Evolutionary conservation across 2,113 vertebrate species (phyloP), one percentile per base, ranked within the genome.

Genomic region (Platycercus adscitus): DNA sequence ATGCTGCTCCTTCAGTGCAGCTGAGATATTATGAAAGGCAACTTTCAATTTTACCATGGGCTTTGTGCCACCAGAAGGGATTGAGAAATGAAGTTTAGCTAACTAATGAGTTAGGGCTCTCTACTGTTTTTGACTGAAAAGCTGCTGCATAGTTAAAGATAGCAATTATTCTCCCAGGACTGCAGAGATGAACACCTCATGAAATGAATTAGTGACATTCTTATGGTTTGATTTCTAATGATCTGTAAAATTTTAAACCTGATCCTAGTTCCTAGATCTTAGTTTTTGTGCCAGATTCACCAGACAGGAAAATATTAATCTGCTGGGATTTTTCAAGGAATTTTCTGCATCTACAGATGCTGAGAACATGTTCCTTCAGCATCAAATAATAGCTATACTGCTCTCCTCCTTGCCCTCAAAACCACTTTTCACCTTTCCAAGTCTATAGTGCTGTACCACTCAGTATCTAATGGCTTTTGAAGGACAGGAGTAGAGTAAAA

Each of bases 281-380:
- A 26, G 35, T 58, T 90, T 92, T 77, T 65, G 20, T 89, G 93
- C 93, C 96, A 95, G 89, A 95, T 82, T 85, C 81, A 91, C 49
- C 75, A 96, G 90, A 95, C 82, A 92, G 90, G 80, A 96, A 97
- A 93, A 91, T 92, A 96, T 91, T 96, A 94, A 94, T 95, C 90
- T 92, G 52, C 52, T 87, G 93, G 81, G 91, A 95, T 72, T 96
- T 95, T 93, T 84, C 90, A 92, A 92, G 69, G 80, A 93, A 96
- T 91, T 91, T 91, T 81, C 71, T 94, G 25, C 37, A 91, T 89
- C 86, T 73, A 92, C 43, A 46, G 89, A 93, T 64, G 69, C 37
- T 49, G 50, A 64, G 70, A 86, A 72, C 60, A 84, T 46, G 35
- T 65, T 92, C 65, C 47, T 93, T 43, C 35, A 90, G 44, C 93